Base-by-base conservation (phyloP, 2,888 invertebrate species). In the Phalera bucephala region DNA sequence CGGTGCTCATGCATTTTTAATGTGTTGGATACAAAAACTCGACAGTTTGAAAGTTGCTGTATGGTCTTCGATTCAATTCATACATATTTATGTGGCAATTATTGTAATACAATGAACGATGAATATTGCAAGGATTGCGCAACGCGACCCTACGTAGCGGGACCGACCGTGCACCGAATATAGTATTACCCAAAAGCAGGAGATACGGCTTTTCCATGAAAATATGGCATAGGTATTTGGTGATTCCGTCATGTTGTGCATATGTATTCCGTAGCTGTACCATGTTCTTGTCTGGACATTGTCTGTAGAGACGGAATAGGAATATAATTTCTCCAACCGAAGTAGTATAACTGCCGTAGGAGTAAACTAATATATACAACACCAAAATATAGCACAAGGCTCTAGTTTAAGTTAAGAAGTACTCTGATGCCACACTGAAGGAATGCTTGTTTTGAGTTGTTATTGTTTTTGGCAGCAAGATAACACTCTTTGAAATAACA, bases 51-150 rank as follows among this genome's bases (percentile, higher is more conserved):
- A 78, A 73, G 77, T 71, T 70, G 61, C 61, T 60, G 70, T 72
- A 75, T 69, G 73, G 69, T 70, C 65, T 71, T 62, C 64, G 64
- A 68, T 70, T 72, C 71, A 68, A 69, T 73, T 76, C 83, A 85
- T 86, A 76, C 78, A 86, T 86, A 86, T 85, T 80, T 77, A 85
- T 82, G 75, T 54, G 64, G 68, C 73, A 82, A 84, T 85, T 84
- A 81, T 79, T 76, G 72, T 73, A 77, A 77, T 80, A 81, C 82
- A 85, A 84, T 84, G 77, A 74, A 61, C 67, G 70, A 78, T 79
- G 78, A 78, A 78, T 78, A 78, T 78, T 76, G 76, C 71, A 72
- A 60, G 50, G 52, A 75, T 82, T 81, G 65, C 70, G 64, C 69
- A 79, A 74, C 50, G 43, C 45, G 53, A 53, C 45, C 55, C 66